These are phyloP conservation scores for Lathamus discolor DNA, from an alignment of 2,113 vertebrate species.

Conservation along the genomic window DNA sequence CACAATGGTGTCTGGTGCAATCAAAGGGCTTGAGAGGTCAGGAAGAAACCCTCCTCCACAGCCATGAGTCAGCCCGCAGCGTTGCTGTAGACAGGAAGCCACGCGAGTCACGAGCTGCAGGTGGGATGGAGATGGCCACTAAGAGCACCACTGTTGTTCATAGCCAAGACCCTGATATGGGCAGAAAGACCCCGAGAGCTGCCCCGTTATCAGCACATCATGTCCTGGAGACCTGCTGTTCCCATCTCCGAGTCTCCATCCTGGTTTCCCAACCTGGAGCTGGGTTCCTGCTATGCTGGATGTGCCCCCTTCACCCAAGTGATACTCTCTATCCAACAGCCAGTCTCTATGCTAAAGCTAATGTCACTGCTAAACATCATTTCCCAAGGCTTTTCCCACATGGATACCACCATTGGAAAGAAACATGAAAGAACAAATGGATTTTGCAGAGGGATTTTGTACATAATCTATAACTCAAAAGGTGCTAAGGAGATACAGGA, in stretches of 20 bases:
- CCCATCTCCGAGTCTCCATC: rapidly evolving
- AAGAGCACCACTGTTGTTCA: not conserved
- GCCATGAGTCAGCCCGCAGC: not conserved
- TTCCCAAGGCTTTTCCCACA: not conserved
- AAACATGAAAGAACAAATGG: not conserved
- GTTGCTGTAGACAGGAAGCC: not conserved
- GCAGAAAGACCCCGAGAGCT: not conserved
- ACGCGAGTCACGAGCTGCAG: not conserved
- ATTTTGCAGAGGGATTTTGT: not conserved
- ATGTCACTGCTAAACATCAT: rapidly evolving
- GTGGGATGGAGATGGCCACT: not conserved
- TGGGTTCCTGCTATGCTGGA: not conserved
- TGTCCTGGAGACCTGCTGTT: not conserved
- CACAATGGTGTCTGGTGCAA: not conserved
- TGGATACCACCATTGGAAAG: not conserved
- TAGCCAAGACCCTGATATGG: not conserved
- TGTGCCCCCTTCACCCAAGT: not conserved
- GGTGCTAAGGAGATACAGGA: not conserved
- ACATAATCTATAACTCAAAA: not conserved
- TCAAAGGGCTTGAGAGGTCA: not conserved
- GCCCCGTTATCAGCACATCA: rapidly evolving
- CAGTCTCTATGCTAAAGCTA: not conserved
- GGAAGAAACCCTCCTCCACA: not conserved
- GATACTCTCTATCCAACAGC: not conserved
- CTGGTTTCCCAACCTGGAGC: not conserved